Evolutionary conservation across 2,888 invertebrate genomes (phyloP).

Genomic region (Pseudanteris insignis): DNA sequence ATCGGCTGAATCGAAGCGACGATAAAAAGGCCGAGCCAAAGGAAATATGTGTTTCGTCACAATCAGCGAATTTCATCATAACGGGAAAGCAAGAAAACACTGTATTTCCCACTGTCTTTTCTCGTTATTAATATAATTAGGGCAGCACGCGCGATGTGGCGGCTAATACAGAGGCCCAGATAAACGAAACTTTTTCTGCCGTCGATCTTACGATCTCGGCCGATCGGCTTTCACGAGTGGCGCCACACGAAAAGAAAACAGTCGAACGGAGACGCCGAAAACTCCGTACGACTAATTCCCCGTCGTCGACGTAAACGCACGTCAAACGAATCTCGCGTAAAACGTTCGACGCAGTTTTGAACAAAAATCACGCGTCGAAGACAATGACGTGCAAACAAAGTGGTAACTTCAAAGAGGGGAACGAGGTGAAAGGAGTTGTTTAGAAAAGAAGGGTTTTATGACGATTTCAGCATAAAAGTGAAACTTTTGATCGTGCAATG

Average conservation of each 20-base stretch:
- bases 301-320: no score
- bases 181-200: slow-evolving; percentile 34
- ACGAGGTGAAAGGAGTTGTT: slow-evolving; percentile 41
- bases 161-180: slow-evolving; percentile 21
- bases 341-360: neutral
- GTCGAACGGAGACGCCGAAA: slow-evolving; percentile 28
- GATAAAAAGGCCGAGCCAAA: slow-evolving; percentile 20
- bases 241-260: slow-evolving; percentile 39
- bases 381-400: no score
- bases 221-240: slow-evolving; percentile 38
- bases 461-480: slow-evolving; percentile 40
- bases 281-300: no score
- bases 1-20: slow-evolving; percentile 11
- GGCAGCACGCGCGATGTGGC: slow-evolving; percentile 40
- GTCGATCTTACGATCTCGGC: slow-evolving; percentile 21
- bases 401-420: no score
- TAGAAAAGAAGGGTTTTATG: slow-evolving; percentile 32
- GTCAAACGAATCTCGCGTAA: no score
- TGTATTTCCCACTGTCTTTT: slow-evolving; percentile 41
- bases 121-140: slow-evolving; percentile 53
- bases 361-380: neutral
- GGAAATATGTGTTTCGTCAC: slow-evolving; percentile 32
- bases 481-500: slow-evolving; percentile 39
- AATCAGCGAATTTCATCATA: slow-evolving; percentile 37
- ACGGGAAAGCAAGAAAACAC: slow-evolving; percentile 33